Percentiles rank a stretch among this genome's conserved stretches.
Conservation (phyloP, 2,113 vertebrate species). For the Brevimyrus niger region DNA sequence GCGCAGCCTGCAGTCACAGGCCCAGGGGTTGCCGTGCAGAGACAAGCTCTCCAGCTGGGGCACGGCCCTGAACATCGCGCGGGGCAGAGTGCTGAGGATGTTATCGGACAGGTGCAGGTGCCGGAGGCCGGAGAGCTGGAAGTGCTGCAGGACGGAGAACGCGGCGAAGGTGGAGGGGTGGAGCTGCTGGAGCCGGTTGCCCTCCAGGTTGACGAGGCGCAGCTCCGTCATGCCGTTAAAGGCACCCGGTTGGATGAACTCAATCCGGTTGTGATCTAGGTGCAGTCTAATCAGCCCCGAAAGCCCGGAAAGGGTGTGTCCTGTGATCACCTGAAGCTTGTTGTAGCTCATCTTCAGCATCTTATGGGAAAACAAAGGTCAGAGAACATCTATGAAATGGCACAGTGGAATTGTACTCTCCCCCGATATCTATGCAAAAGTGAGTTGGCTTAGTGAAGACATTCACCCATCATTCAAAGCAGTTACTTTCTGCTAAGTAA, state of each 20-base stretch:
- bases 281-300: constrained; percentile 70
- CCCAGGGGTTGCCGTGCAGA: constrained; percentile 84
- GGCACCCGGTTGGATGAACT: constrained; percentile 76
- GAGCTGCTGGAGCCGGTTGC: constrained; percentile 74
- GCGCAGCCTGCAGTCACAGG: constrained; percentile 75
- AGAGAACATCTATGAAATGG: background rate
- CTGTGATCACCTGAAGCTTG: constrained; percentile 65
- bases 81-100: constrained; percentile 57
- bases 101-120: constrained; percentile 86
- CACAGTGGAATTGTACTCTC: background rate
- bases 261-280: constrained; percentile 82
- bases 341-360: constrained; percentile 93
- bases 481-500: background rate
- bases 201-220: constrained; percentile 79
- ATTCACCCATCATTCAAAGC: background rate
- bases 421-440: background rate
- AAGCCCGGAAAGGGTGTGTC: constrained; percentile 67
- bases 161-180: constrained; percentile 77
- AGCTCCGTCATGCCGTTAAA: constrained; percentile 76
- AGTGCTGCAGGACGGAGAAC: constrained; percentile 64
- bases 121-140: constrained; percentile 71
- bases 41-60: constrained; percentile 75
- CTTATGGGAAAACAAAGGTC: constrained; percentile 41
- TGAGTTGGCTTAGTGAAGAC: background rate
- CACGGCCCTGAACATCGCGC: constrained; percentile 55